Evolutionary conservation across 2,797 vertebrate genomes (phyloP).

Genomic region (Enteromius thamalakanensis): DNA sequence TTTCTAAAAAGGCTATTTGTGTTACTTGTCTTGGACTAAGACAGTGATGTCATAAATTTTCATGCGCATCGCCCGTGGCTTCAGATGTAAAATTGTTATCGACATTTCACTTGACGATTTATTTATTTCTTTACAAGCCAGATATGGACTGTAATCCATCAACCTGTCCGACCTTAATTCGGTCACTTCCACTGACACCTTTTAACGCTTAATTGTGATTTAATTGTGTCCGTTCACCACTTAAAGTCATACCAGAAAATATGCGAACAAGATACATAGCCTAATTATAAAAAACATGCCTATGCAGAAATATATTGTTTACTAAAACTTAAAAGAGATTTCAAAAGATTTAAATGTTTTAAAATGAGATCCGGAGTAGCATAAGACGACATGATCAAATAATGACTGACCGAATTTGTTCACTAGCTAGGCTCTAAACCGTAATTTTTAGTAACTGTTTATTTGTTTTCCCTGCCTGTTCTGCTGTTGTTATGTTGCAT

Average conservation of each 20-base stretch:
- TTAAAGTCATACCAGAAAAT: conserved; percentile 27
- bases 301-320: neutral
- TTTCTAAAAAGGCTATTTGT: neutral
- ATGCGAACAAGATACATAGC: neutral
- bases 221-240: conserved; percentile 36
- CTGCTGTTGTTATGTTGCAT: neutral
- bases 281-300: neutral
- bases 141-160: conserved; percentile 51
- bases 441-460: neutral
- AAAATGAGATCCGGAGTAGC: neutral
- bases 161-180: conserved; percentile 53
- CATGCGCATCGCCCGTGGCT: conserved; percentile 10
- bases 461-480: neutral
- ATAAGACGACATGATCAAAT: neutral
- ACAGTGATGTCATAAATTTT: conserved; percentile 39
- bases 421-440: neutral
- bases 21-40: conserved; percentile 14
- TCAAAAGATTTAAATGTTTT: neutral
- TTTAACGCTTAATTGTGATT: conserved; percentile 50
- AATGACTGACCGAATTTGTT: neutral
- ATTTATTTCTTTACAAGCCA: conserved; percentile 55
- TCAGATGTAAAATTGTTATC: conserved; percentile 46
- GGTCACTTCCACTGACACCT: conserved; percentile 51
- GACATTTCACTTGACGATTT: conserved; percentile 53
- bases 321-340: neutral